Percentiles rank a stretch among this genome's conserved stretches.
These are phyloP conservation scores for Macrotrachela quadricornifera DNA, from an alignment of 1,140 invertebrate genomes.

Conservation along the genomic window DNA sequence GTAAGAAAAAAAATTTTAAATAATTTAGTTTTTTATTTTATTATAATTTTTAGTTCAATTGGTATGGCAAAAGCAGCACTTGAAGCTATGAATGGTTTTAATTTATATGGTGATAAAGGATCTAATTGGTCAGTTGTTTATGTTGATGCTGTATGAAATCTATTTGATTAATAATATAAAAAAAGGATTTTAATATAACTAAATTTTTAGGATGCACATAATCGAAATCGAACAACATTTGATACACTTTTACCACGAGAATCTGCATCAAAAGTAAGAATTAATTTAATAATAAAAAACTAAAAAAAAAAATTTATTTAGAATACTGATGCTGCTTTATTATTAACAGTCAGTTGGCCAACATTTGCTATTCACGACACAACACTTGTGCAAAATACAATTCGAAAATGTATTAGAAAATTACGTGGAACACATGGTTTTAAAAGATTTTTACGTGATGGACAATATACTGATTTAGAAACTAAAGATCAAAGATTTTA, in stretches of 20 bases:
- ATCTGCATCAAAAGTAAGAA: slow-evolving; percentile 50
- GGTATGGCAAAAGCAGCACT: slow-evolving; percentile 90
- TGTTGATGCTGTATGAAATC: neutral
- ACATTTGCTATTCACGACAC: slow-evolving; percentile 72
- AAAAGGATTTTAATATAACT: slow-evolving; percentile 39
- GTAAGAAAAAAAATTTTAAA: no score
- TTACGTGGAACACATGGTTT: slow-evolving; percentile 75
- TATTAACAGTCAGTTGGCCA: slow-evolving; percentile 83
- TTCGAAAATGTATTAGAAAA: slow-evolving; percentile 59
- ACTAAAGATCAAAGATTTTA: slow-evolving; percentile 51
- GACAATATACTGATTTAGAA: slow-evolving; percentile 70
- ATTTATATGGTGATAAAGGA: slow-evolving; percentile 87
- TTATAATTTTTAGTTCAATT: slow-evolving; percentile 35
- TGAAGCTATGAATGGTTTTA: slow-evolving; percentile 94
- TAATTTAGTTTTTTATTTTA: no score
- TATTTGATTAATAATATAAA: slow-evolving; percentile 61
- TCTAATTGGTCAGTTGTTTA: slow-evolving; percentile 69
- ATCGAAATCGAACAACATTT: slow-evolving; percentile 92
- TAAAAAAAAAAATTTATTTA: slow-evolving; percentile 16
- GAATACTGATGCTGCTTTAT: slow-evolving; percentile 61
- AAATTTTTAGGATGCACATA: slow-evolving; percentile 58
- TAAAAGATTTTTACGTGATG: slow-evolving; percentile 80
- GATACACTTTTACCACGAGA: slow-evolving; percentile 90
- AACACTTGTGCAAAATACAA: slow-evolving; percentile 48
- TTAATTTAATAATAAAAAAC: neutral